Evolutionary conservation across 2,888 invertebrate species (phyloP).

Genomic region (Tholera decimalis): DNA sequence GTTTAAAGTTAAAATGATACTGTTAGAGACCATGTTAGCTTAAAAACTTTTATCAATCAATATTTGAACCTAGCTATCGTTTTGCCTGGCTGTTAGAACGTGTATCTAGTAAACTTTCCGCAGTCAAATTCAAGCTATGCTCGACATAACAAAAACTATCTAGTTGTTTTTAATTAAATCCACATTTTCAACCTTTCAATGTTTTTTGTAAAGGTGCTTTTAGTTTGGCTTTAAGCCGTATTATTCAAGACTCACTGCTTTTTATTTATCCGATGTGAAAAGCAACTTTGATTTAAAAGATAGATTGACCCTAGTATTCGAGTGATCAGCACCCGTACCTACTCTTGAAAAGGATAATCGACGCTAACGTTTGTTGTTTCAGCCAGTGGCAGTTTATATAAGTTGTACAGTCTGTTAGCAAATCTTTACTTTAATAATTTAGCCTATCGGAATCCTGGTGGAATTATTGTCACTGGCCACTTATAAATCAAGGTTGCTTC

Average conservation of each 20-base stretch:
- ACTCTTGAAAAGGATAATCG: too few species aligned
- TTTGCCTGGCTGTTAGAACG: neutral
- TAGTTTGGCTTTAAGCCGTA: neutral
- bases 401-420: neutral
- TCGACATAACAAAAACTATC: neutral
- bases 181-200: neutral
- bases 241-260: neutral
- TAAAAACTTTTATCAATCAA: neutral
- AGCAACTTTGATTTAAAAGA: neutral
- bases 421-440: neutral
- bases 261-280: neutral
- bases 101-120: neutral
- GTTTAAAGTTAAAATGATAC: too few species aligned
- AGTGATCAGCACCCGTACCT: too few species aligned
- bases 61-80: neutral
- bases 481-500: neutral
- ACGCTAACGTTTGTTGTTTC: neutral
- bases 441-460: neutral
- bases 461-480: neutral
- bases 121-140: neutral
- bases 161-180: too few species aligned
- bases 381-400: neutral
- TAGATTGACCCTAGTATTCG: neutral
- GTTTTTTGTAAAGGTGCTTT: constrained; percentile 5
- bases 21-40: too few species aligned